Base-by-base conservation (phyloP, 1,140 invertebrate genomes). In the Reticulitermes speratus region DNA sequence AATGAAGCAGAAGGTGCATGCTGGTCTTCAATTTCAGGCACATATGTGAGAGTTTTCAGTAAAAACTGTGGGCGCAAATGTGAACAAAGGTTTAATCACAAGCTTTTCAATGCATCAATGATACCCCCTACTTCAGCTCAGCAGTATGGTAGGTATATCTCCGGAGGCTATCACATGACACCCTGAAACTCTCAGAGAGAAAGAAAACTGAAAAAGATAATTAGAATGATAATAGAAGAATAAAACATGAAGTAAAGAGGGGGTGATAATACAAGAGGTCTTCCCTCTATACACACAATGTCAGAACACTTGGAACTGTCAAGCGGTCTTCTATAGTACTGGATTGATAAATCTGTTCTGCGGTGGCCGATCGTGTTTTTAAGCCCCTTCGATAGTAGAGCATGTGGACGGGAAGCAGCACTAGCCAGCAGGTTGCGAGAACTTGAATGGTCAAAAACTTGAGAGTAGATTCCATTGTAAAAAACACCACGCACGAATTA, bases 181-280 rank as follows among this genome's bases (percentile, higher is more conserved):
- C 65, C 65, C 65, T 30, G 25, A 30, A 65, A 30, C 65, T 9
- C 65, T n/a, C 65, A 30, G 65, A 75, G 25, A 75, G n/a, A 75
- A 75, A 75, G 65, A 30, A 30, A 75, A 75, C 65, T 75, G 65
- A 75, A 75, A 75, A 75, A 75, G 65, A 75, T 75, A 75, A 75
- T 75, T 75, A 75, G 65, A 75, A 75, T 75, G 65, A 75, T 75
- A 75, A 75, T 75, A 75, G 65, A 75, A 75, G 65, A 75, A 75
- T 75, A 75, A 75, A 75, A 75, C 65, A 30, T 14, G 65, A 75
- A 75, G 65, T 25, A 75, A 55, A 30, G 65, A 30, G 65, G 55
- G 65, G 65, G 65, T 75, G 65, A 75, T 75, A 75, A 9, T 75
- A 30, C 65, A 75, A 30, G 65, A 55, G 65, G 25, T 75, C 25